phyloP scores from a whole-genome alignment of 2,113 vertebrate genomes.

The Gasterosteus aculeatus region DNA sequence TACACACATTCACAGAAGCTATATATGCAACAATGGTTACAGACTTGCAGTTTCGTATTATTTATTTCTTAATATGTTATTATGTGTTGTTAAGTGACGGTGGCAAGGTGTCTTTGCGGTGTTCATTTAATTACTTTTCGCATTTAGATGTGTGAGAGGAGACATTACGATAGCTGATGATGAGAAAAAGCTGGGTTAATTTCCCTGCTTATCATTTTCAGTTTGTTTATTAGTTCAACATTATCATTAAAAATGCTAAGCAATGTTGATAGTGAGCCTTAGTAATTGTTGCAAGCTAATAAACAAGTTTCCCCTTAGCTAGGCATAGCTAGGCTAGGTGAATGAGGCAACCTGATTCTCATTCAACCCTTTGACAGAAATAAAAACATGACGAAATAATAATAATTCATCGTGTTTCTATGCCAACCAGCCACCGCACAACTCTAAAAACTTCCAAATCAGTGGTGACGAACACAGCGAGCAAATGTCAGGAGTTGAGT shows the following conservation, averaged over 20 bases:
- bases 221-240: neutral
- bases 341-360: neutral
- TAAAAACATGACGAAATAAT: neutral
- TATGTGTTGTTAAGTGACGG: neutral
- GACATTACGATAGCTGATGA: neutral
- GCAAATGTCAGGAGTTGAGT: neutral
- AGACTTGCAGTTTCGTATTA: too few relatives aligned
- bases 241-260: too few relatives aligned
- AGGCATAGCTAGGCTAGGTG: too few relatives aligned
- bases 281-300: neutral
- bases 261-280: neutral
- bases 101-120: neutral
- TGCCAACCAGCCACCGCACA: neutral
- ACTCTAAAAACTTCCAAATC: too few relatives aligned
- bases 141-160: neutral
- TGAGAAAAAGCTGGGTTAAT: neutral
- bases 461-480: neutral
- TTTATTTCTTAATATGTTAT: neutral
- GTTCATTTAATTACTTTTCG: neutral
- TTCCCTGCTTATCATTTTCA: neutral
- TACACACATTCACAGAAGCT: constrained; percentile 3
- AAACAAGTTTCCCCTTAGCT: neutral
- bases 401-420: neutral
- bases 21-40: neutral
- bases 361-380: neutral